Conservation (phyloP, 2,888 invertebrate species). For the Parnassius orleans region DNA sequence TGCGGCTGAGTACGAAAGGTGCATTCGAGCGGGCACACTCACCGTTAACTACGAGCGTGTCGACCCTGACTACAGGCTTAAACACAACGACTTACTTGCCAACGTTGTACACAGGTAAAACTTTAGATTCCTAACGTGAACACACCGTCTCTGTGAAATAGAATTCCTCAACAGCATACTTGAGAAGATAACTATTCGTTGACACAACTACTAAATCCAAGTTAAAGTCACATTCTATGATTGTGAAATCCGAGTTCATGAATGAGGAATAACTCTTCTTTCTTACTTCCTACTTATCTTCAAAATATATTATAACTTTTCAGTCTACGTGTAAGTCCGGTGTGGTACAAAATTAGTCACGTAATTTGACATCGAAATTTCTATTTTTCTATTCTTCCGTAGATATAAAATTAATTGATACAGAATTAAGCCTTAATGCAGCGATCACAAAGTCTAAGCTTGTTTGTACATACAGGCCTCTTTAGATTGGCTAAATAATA, state of each 20-base stretch:
- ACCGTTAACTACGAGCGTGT: constrained; percentile 97
- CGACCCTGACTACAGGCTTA: constrained; percentile 93
- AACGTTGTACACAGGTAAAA: constrained; percentile 96
- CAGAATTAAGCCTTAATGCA: constrained; percentile 37
- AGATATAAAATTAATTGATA: constrained; percentile 17
- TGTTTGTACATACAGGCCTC: constrained; percentile 50
- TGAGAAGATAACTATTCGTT: not conserved
- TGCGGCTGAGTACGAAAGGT: constrained; percentile 94
- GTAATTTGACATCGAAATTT: constrained; percentile 7
- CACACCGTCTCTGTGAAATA: not conserved
- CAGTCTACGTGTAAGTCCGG: constrained; percentile 14
- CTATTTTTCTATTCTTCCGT: constrained; percentile 10
- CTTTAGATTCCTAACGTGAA: not conserved
- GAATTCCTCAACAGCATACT: not conserved
- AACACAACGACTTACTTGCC: constrained; percentile 95
- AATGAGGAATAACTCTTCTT: constrained; percentile 22
- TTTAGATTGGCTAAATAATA: constrained; percentile 32
- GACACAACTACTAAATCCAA: constrained; percentile 12
- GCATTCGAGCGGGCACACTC: constrained; percentile 94
- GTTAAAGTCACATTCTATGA: constrained; percentile 7
- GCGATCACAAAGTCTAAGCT: constrained; percentile 44
- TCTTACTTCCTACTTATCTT: constrained; percentile 12
- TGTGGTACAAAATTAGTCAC: constrained; percentile 22
- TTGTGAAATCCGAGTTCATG: constrained; percentile 12
- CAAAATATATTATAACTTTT: constrained; percentile 14